A percentile compares a stretch with the other conserved stretches of the same genome.
Evolutionary conservation across 2,888 invertebrate species (phyloP).

Genomic region (Rotaria magnacalcarata): DNA sequence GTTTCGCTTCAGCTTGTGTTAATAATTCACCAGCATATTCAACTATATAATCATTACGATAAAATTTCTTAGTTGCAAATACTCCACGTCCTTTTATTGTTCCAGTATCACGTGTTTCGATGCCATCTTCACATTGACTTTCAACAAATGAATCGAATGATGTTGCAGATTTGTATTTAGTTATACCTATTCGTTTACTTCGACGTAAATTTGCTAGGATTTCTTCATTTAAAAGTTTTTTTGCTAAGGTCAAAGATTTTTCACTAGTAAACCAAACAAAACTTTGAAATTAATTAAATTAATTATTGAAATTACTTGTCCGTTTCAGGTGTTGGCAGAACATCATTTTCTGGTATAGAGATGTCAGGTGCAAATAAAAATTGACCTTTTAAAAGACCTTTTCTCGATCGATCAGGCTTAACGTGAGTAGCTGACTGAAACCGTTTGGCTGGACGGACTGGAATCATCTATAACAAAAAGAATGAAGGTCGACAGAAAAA

Average conservation of each 20-base stretch:
- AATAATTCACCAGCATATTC: conserved; percentile 93
- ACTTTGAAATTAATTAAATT: background rate
- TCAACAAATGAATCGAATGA: conserved; percentile 37
- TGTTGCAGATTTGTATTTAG: background rate
- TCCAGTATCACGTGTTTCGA: conserved; percentile 38
- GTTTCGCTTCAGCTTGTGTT: conserved; percentile 73
- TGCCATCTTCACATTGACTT: conserved; percentile 43
- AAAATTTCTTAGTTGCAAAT: conserved; percentile 73
- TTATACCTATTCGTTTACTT: conserved; percentile 15
- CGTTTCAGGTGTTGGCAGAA: background rate
- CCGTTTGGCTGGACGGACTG: conserved; percentile 3
- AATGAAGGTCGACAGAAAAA: background rate
- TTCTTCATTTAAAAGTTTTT: conserved; percentile 17
- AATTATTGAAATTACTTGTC: background rate
- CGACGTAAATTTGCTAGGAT: background rate
- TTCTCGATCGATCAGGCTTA: too few relatives aligned
- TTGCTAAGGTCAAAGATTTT: background rate
- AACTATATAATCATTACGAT: conserved; percentile 86
- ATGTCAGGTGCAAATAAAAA: conserved; percentile 33
- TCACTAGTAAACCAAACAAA: background rate
- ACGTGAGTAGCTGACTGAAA: conserved; percentile 16
- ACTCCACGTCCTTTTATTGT: conserved; percentile 83
- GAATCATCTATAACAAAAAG: background rate
- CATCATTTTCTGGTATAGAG: background rate
- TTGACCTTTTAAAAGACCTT: conserved; percentile 17